phyloP scores from a whole-genome alignment of 2,888 invertebrate species.

The Scaptodrosophila latifasciaeformis region DNA sequence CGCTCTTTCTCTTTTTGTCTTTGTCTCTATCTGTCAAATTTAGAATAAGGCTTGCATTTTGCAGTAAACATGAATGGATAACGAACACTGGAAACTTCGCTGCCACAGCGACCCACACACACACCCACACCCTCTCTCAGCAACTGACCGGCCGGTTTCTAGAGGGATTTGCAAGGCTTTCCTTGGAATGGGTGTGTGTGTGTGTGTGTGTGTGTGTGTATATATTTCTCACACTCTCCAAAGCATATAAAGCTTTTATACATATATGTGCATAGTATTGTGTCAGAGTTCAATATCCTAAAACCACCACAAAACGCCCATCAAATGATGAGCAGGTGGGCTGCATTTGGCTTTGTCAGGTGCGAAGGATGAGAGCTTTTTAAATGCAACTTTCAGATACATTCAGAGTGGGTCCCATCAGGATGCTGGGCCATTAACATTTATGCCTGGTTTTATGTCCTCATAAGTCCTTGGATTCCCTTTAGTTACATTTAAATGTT shows the following conservation, averaged over 20 bases:
- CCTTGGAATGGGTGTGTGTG: no score
- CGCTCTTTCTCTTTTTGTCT: not conserved
- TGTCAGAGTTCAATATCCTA: slow-evolving; percentile 69
- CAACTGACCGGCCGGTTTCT: slow-evolving; percentile 66
- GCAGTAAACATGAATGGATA: slow-evolving; percentile 10
- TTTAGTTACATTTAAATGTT: no score
- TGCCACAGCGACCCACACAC: slow-evolving; percentile 2
- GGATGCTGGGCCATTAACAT: no score
- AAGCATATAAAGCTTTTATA: slow-evolving; percentile 28
- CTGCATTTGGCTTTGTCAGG: slow-evolving; percentile 12
- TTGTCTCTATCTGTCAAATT: not conserved
- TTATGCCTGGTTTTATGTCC: no score
- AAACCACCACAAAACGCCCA: slow-evolving; percentile 26
- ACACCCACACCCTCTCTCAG: slow-evolving; percentile 26
- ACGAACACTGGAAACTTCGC: slow-evolving; percentile 2
- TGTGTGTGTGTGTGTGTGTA: slow-evolving; percentile 1
- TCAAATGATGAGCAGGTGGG: no score
- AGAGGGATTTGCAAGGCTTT: no score
- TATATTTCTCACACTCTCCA: slow-evolving; percentile 1
- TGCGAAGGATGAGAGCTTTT: no score
- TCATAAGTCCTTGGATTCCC: no score
- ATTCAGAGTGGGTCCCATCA: no score
- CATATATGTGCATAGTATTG: slow-evolving; percentile 40
- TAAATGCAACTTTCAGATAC: no score
- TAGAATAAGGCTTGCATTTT: not conserved